Evolutionary conservation across 64 coral and sea anemone species (phyloP).

Genomic region (Platygyra sinensis): DNA sequence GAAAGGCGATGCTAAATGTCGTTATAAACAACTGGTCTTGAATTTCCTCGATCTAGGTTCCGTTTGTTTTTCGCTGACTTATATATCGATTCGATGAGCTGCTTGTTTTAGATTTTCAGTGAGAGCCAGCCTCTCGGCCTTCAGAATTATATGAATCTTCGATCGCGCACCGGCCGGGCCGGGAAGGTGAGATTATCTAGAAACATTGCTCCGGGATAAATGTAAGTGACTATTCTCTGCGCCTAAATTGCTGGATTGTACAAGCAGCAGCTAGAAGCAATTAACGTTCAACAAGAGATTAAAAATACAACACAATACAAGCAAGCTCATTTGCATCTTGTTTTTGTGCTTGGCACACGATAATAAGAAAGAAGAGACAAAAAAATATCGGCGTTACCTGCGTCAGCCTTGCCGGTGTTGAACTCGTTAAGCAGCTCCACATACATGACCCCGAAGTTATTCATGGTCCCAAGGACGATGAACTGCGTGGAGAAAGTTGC

Average conservation of each 20-base stretch:
- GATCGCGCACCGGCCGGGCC: background rate
- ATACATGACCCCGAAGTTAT: conserved; percentile 97
- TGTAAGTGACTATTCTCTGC: background rate
- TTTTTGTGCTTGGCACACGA: conserved; percentile 31
- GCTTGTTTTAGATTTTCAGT: background rate
- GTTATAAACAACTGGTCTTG: background rate
- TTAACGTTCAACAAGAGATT: conserved; percentile 1
- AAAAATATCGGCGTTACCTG: conserved; percentile 45
- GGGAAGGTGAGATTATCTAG: background rate
- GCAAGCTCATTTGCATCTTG: conserved; percentile 69
- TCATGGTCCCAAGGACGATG: conserved; percentile 95
- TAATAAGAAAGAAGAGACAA: background rate
- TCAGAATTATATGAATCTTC: background rate
- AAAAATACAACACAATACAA: conserved; percentile 33
- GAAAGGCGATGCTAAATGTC: background rate
- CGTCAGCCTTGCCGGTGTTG: conserved; percentile 64
- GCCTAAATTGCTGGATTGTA: background rate
- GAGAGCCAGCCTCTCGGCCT: background rate
- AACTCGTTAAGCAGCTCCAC: conserved; percentile 84
- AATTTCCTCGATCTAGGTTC: background rate
- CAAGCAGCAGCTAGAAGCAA: background rate
- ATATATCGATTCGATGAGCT: background rate
- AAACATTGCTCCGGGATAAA: background rate
- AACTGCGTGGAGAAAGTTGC: conserved; percentile 93
- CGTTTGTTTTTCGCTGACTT: background rate